Evolutionary conservation across 2,888 invertebrate genomes (phyloP).

Genomic region (Nematopogon swammerdamellus): DNA sequence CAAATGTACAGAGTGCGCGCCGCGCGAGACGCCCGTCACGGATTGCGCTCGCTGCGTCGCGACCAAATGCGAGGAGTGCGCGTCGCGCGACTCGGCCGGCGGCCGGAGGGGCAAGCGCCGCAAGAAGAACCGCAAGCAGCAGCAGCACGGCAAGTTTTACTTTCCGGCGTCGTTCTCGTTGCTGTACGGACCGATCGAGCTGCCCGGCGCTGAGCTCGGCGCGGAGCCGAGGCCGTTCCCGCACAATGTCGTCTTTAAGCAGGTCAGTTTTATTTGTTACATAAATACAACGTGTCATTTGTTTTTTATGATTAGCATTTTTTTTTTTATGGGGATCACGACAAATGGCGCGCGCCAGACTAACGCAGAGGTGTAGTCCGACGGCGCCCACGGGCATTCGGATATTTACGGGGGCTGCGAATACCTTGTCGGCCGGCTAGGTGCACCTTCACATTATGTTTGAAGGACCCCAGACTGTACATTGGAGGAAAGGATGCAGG

Average conservation of each 20-base stretch:
- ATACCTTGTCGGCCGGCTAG: no score
- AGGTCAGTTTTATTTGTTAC: conserved; percentile 51
- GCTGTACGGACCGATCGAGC: conserved; percentile 77
- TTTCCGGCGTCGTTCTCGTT: conserved; percentile 90
- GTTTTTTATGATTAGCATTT: no score
- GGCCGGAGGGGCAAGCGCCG: conserved; percentile 25
- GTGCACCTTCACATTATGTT: no score
- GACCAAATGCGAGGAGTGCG: conserved; percentile 32
- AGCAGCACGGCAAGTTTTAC: conserved; percentile 42
- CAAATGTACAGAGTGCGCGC: conserved; percentile 25
- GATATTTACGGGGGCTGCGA: no score
- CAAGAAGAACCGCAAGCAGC: conserved; percentile 42
- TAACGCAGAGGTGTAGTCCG: no score
- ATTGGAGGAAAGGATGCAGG: no score
- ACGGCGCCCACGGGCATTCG: no score
- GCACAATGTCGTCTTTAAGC: conserved; percentile 84
- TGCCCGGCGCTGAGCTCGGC: conserved; percentile 38
- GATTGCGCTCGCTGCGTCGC: conserved; percentile 32
- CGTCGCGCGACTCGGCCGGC: conserved; percentile 20
- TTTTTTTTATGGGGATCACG: no score
- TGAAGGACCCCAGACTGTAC: no score
- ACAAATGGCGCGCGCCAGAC: no score
- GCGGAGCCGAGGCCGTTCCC: conserved; percentile 65
- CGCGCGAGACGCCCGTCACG: conserved; percentile 19
- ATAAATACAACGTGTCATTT: no score